Evolutionary conservation across 2,113 vertebrate species (phyloP), one percentile per base, ranked within the genome.

Genomic region (Heteronetta atricapilla): DNA sequence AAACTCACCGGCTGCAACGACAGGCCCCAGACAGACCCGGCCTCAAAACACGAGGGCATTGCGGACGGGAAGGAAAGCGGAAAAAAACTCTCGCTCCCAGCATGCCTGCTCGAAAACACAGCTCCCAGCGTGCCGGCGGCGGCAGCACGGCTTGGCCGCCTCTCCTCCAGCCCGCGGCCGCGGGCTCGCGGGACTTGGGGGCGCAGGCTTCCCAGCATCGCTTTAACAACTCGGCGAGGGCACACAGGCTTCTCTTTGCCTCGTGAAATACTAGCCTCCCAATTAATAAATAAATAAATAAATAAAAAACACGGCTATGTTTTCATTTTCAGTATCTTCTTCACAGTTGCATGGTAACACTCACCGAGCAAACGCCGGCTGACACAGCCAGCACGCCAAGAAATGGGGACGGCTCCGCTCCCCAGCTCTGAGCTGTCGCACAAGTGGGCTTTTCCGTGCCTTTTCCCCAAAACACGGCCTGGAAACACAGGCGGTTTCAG

Each of bases 1-100:
- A 21, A 48, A 48, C 95, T 91, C 88, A 93, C 90, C 36, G 0
- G 7, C 38, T 7, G 12, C 59, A 23, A 2, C 5, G 18, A 2
- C 5, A 5, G 2, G 28, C 12, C 0, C 50, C 3, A 1, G 44
- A 5, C 4, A 0, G 64, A 6, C 8, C 20, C 55, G 14, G 2
- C 8, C 69, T 7, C 11, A 0, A 2, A 7, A 3, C 4, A 5
- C 3, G 4, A 50, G 63, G 42, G 84, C 96, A 0, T 0, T 50
- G 50, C 75, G 8, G 20, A 66, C 19, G 42, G 93, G 92, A 96
- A 93, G 82, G 2, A 15, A n/a, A 4, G 59, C 11, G 7, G 56
- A 72, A 36, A 18, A 18, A 18, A 23, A 19, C 92, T 83, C 60
- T 12, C 76, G 2, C 34, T 94, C 94, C 96, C 96, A 75, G 94